phyloP scores from a whole-genome alignment of 23 tunicate species.

The Trididemnum nubilum region DNA sequence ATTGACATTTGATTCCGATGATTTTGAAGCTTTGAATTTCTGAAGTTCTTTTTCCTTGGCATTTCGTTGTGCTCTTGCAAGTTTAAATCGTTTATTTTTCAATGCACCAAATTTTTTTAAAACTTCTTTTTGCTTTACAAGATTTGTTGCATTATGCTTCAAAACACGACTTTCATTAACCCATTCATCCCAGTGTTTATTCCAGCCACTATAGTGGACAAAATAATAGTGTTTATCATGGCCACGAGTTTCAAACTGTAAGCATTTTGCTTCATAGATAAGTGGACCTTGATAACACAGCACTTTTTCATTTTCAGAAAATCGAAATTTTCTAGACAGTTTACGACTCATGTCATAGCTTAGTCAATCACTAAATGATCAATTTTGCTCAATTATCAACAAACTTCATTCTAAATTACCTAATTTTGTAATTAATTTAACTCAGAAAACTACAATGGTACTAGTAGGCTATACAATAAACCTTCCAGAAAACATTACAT shows the following conservation, averaged over 20 bases:
- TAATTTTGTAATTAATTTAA: neutral
- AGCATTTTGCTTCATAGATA: slow-evolving; percentile 90
- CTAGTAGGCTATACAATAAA: too few relatives aligned
- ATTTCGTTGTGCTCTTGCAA: neutral
- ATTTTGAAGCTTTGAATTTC: neutral
- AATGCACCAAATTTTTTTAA: slow-evolving; percentile 49
- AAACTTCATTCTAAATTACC: neutral
- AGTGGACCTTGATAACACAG: slow-evolving; percentile 85
- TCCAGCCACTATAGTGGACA: slow-evolving; percentile 95
- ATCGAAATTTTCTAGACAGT: slow-evolving; percentile 24
- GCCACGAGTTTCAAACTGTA: slow-evolving; percentile 48
- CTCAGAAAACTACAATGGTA: too few relatives aligned
- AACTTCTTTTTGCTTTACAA: slow-evolving; percentile 74
- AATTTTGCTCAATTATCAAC: neutral
- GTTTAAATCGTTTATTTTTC: slow-evolving; percentile 18
- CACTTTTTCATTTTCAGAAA: slow-evolving; percentile 67
- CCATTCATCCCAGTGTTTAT: slow-evolving; percentile 97
- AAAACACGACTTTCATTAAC: slow-evolving; percentile 68
- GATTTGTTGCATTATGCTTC: slow-evolving; percentile 70
- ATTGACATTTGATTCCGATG: neutral
- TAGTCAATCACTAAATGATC: neutral
- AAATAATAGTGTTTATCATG: slow-evolving; percentile 36
- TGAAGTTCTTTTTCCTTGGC: slow-evolving; percentile 8
- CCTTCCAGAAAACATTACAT: too few relatives aligned
- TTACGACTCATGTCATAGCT: slow-evolving; percentile 30